These are phyloP conservation scores for Luperina testacea DNA, from an alignment of 2,888 invertebrate genomes.

Conservation along the genomic window DNA sequence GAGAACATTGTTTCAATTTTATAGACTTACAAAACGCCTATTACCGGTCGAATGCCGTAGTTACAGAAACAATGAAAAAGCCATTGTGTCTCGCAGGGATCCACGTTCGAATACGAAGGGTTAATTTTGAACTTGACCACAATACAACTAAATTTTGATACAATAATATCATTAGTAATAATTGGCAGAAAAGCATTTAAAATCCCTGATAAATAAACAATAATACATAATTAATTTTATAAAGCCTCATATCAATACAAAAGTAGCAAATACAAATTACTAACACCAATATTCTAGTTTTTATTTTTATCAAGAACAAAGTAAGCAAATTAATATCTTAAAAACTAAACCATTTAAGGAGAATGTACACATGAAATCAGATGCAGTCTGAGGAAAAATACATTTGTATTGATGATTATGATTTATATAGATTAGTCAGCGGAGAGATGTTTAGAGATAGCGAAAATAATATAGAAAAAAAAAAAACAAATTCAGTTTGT, in stretches of 20 bases:
- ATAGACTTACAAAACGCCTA: not conserved
- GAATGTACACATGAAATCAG: not conserved
- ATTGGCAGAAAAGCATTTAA: slow-evolving; percentile 42
- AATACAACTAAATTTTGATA: not conserved
- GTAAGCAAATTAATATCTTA: not conserved
- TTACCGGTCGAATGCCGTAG: too few relatives aligned
- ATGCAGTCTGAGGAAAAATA: slow-evolving; percentile 1
- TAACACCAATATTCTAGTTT: not conserved
- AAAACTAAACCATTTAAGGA: not conserved
- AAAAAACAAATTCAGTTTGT: not conserved
- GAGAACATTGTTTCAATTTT: not conserved
- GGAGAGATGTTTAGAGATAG: not conserved
- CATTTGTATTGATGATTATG: not conserved
- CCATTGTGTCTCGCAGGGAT: not conserved
- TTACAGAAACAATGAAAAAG: not conserved
- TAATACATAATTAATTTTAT: slow-evolving; percentile 10
- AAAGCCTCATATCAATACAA: slow-evolving; percentile 32
- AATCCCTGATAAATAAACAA: slow-evolving; percentile 5
- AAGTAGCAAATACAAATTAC: slow-evolving; percentile 14
- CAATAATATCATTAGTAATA: slow-evolving; percentile 30
- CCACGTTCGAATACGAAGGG: not conserved
- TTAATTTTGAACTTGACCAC: slow-evolving; percentile 16
- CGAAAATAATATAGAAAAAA: not conserved
- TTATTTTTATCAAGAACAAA: not conserved
- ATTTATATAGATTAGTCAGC: not conserved